Evolutionary conservation across 2,113 vertebrate genomes (phyloP).

Genomic region (Megaceryle maxima): DNA sequence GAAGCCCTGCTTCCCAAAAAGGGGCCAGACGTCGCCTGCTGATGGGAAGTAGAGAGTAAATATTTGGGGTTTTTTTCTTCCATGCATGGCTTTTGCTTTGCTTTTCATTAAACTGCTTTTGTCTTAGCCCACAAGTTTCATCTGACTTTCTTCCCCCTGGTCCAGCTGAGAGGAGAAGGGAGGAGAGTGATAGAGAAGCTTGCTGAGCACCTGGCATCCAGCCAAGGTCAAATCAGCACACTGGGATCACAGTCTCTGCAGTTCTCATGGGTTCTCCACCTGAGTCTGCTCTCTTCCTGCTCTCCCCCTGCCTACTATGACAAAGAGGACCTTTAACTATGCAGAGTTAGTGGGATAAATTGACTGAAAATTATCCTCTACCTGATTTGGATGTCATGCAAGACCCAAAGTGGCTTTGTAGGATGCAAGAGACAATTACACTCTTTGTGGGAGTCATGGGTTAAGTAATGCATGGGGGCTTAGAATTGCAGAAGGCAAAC

Average conservation of each 20-base stretch:
- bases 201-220: too few species aligned
- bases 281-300: not conserved
- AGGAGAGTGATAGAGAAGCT: too few species aligned
- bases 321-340: not conserved
- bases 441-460: not conserved
- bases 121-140: too few species aligned
- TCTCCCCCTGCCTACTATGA: not conserved
- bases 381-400: not conserved
- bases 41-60: too few species aligned
- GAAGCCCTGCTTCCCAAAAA: too few species aligned
- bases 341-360: not conserved
- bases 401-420: not conserved
- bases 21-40: too few species aligned
- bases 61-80: too few species aligned
- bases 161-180: too few species aligned
- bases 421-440: not conserved
- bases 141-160: too few species aligned
- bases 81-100: too few species aligned
- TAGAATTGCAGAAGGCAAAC: not conserved
- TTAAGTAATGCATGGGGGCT: not conserved
- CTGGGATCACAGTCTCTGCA: not conserved
- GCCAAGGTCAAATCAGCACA: too few species aligned
- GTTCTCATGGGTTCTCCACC: not conserved
- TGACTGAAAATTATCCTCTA: not conserved
- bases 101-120: too few species aligned